Evolutionary conservation across 2,797 vertebrate genomes (phyloP), one percentile per base, ranked within the genome.

Genomic region (Mycteria americana): DNA sequence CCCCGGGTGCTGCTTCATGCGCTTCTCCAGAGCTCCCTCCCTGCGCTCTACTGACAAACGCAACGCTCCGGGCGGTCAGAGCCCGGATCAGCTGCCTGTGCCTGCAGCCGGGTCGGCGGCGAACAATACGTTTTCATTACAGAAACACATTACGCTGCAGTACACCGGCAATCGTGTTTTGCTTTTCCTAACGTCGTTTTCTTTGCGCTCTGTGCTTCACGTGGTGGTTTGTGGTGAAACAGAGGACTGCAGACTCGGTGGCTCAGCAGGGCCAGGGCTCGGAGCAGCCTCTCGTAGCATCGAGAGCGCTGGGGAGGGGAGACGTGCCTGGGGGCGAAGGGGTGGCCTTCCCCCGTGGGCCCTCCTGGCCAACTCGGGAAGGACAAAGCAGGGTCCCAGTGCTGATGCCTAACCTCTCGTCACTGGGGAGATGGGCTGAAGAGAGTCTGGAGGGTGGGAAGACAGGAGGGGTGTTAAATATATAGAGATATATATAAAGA

Each of bases 51-150:
- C 48, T n/a, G 76, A 31, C 19, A 6, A 30, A 13, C 7, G 5
- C 1, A 2, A 23, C 13, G 33, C 63, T 63, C 23, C 0, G 4
- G 41, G 18, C 18, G 56, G 7, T 3, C 2, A 4, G 41, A 62
- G 65, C 33, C 33, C 1, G 1, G 33, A 18, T 9, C 84, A 35
- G 74, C 31, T 17, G 31, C 25, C 35, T 5, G 25, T 18, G 2
- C 28, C 48, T 27, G 9, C 57, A 10, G 46, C 67, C 1, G 2
- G 46, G 35, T 4, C 8, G 17, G 70, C 56, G 45, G 45, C 46
- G 75, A 25, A 23, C 37, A 9, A 12, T 18, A 3, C 28, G 4
- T 70, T 60, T 51, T 46, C 68, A 6, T 67, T 57, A 43, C 1
- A 51, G 62, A n/a, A 33, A 31, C 3, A 11, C 11, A 6, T n/a